These are phyloP conservation scores for Echinops telfairi DNA, from an alignment of 2,113 vertebrate species.

Conservation along the genomic window DNA sequence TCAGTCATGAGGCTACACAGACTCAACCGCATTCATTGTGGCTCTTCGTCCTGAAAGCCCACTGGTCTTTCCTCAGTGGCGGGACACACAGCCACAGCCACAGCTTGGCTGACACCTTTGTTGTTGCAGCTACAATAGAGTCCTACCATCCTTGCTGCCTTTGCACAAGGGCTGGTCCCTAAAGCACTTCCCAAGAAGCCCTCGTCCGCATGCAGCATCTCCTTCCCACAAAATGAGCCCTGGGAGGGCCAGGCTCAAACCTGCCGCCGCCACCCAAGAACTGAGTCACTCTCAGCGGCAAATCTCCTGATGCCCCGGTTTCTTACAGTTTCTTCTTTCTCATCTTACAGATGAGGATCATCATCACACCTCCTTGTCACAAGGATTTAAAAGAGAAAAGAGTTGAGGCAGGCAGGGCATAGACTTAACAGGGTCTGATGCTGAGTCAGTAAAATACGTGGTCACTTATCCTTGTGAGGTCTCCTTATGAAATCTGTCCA, in stretches of 20 bases:
- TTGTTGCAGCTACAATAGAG: not conserved
- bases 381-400: not conserved
- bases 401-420: not conserved
- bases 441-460: not conserved
- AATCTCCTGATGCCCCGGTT: not conserved
- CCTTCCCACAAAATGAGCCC: not conserved
- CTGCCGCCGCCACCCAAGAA: not conserved
- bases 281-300: not conserved
- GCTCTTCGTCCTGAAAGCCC: not conserved
- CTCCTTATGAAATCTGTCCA: not conserved
- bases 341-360: not conserved
- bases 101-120: not conserved
- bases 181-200: not conserved
- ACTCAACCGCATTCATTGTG: too few species aligned
- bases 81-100: too few species aligned
- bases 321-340: too few species aligned
- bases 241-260: not conserved
- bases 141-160: not conserved
- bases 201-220: not conserved
- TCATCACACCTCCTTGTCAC: not conserved
- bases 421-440: not conserved
- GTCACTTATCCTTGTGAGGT: not conserved
- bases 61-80: not conserved
- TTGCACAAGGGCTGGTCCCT: accelerated
- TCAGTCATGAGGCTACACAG: not conserved